Evolutionary conservation across 2,888 invertebrate species (phyloP).

Genomic region (Nomada hirtipes): DNA sequence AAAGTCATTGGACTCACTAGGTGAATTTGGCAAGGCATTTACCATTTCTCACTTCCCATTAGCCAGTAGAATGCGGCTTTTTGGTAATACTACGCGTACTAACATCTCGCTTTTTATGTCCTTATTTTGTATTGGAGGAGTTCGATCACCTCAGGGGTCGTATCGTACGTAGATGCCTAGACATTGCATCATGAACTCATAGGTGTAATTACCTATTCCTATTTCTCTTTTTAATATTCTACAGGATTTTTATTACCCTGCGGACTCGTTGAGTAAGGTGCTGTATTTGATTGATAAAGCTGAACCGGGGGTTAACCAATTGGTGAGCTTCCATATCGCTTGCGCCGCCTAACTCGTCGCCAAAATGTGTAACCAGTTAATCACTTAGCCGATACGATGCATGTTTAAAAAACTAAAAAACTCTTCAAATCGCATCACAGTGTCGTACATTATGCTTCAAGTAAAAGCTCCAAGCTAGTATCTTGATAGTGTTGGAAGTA

Average conservation of each 20-base stretch:
- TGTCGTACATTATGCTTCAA: slow-evolving; percentile 35
- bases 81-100: slow-evolving; percentile 48
- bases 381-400: slow-evolving; percentile 55
- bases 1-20: neutral
- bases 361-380: slow-evolving; percentile 53
- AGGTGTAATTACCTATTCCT: slow-evolving; percentile 57
- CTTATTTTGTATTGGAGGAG: slow-evolving; percentile 36
- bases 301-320: slow-evolving; percentile 78
- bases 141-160: slow-evolving; percentile 44
- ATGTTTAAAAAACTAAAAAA: slow-evolving; percentile 50
- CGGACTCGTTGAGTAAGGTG: slow-evolving; percentile 82
- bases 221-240: slow-evolving; percentile 77
- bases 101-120: slow-evolving; percentile 56
- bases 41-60: slow-evolving; percentile 33
- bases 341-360: slow-evolving; percentile 73
- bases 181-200: slow-evolving; percentile 57
- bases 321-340: slow-evolving; percentile 82
- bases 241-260: slow-evolving; percentile 82
- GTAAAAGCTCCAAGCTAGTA: slow-evolving; percentile 45
- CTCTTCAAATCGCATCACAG: slow-evolving; percentile 23
- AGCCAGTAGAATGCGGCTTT: slow-evolving; percentile 36
- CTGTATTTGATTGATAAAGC: slow-evolving; percentile 82
- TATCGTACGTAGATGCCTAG: slow-evolving; percentile 54
- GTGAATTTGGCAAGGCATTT: slow-evolving; percentile 20
- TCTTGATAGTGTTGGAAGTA: slow-evolving; percentile 33